Conservation (phyloP, 2,113 vertebrate species). For the Daphoenositta chrysoptera region DNA sequence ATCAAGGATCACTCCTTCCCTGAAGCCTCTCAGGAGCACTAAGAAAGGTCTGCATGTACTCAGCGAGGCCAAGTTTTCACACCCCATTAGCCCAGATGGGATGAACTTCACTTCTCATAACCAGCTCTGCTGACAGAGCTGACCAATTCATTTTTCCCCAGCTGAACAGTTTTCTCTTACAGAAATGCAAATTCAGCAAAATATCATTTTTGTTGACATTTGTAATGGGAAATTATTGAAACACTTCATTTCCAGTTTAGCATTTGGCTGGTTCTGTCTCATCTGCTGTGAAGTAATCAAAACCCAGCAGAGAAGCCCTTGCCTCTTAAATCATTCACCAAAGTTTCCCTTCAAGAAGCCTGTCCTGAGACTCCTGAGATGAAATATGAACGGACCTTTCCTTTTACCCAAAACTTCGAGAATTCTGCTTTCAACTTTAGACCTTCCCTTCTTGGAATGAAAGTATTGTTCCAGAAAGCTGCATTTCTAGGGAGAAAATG, state of each 20-base stretch:
- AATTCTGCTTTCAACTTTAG: background rate
- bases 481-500: background rate
- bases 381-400: background rate
- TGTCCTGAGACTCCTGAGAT: background rate
- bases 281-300: background rate
- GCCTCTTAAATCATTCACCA: background rate
- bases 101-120: slow-evolving; percentile 8
- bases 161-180: slow-evolving; percentile 12
- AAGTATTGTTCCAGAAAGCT: background rate
- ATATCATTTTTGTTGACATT: slow-evolving; percentile 17
- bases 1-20: background rate
- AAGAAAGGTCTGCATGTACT: background rate
- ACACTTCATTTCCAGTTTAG: slow-evolving; percentile 39
- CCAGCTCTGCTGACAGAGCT: background rate
- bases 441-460: background rate
- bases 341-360: background rate
- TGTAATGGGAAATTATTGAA: slow-evolving; percentile 44
- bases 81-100: slow-evolving; percentile 30
- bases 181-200: slow-evolving; percentile 32
- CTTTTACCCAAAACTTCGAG: background rate
- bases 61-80: background rate
- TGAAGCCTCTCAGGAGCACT: background rate
- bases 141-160: background rate
- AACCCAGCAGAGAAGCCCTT: background rate
- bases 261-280: slow-evolving; percentile 30